Evolutionary conservation across 2,797 vertebrate genomes (phyloP), one percentile per base, ranked within the genome.

Genomic region (Chloroceryle amazona): DNA sequence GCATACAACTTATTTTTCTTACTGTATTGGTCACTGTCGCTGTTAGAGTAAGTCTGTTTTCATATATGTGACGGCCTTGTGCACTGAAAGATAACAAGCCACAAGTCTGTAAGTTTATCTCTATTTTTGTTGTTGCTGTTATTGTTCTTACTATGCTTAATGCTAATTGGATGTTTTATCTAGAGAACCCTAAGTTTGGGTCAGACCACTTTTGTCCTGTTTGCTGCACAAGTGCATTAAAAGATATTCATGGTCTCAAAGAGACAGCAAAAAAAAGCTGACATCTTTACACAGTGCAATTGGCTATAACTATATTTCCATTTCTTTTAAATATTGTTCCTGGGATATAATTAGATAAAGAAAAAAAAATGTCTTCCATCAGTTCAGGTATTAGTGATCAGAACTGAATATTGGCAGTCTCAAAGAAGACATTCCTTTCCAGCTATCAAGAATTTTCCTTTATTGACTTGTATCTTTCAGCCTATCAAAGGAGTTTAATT

Each of bases 401-500:
- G 75, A 93, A 91, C 8, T 72, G 31, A 92, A 74, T 88, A 93
- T 78, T 90, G 91, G 79, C 89, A 85, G 72, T 54, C 60, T 73
- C 49, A 72, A 84, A 70, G 41, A 89, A 52, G 80, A 76, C 73
- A 89, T 96, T 95, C 90, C 63, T 96, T 94, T 80, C 57, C 47
- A 95, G 28, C 49, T 96, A 75, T 96, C 93, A 91, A 66, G 42
- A 91, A 71, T 87, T 97, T 83, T 95, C 85, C 88, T 87, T 89
- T 91, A 92, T 47, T 96, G 89, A 86, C 82, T 93, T 68, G 66
- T 73, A 78, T 82, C 37, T 74, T 93, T 75, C 61, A 86, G 65
- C 92, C 83, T 94, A 91, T 93, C 93, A 97, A 88, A 81, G 44
- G 65, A 79, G 57, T 82, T 76, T 94, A 78, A 97, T 94, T 88